These are phyloP conservation scores for Malachius bipustulatus DNA, from an alignment of 2,888 invertebrate genomes.

Conservation along the genomic window DNA sequence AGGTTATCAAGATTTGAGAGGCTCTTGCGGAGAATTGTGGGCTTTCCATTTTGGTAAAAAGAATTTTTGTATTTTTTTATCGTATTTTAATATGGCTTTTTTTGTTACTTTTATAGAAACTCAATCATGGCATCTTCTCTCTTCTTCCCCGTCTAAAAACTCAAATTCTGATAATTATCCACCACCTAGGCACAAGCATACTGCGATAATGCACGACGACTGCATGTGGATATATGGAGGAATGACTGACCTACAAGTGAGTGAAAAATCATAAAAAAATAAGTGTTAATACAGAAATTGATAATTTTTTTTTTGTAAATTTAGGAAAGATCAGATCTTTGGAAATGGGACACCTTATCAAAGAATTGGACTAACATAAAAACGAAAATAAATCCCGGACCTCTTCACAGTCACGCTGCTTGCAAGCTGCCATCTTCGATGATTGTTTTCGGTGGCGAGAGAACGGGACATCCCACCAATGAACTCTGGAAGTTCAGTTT, in stretches of 20 bases:
- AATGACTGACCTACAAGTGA: slow-evolving; percentile 70
- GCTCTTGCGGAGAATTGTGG: slow-evolving; percentile 79
- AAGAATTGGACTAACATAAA: slow-evolving; percentile 55
- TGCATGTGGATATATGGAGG: slow-evolving; percentile 83
- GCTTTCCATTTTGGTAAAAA: slow-evolving; percentile 69
- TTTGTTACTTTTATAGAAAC: slow-evolving; percentile 46
- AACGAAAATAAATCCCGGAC: slow-evolving; percentile 52
- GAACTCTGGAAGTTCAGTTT: slow-evolving; percentile 79
- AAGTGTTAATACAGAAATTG: not conserved
- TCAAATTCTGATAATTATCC: slow-evolving; percentile 39
- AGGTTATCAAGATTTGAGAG: slow-evolving; percentile 74
- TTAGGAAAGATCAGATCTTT: slow-evolving; percentile 25
- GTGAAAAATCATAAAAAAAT: slow-evolving; percentile 23
- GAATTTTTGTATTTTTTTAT: slow-evolving; percentile 9
- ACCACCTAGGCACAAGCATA: slow-evolving; percentile 72
- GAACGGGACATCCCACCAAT: slow-evolving; percentile 55
- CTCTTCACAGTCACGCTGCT: slow-evolving; percentile 68
- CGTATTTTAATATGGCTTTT: not conserved
- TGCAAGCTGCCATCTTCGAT: slow-evolving; percentile 63
- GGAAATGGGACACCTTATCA: slow-evolving; percentile 32
- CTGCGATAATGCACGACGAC: slow-evolving; percentile 64
- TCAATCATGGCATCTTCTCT: slow-evolving; percentile 66
- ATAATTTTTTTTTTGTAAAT: not conserved
- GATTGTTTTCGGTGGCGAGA: slow-evolving; percentile 71
- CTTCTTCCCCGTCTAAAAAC: slow-evolving; percentile 32